Base-by-base conservation (phyloP, 2,888 invertebrate genomes). In the Tachystola acroxantha region DNA sequence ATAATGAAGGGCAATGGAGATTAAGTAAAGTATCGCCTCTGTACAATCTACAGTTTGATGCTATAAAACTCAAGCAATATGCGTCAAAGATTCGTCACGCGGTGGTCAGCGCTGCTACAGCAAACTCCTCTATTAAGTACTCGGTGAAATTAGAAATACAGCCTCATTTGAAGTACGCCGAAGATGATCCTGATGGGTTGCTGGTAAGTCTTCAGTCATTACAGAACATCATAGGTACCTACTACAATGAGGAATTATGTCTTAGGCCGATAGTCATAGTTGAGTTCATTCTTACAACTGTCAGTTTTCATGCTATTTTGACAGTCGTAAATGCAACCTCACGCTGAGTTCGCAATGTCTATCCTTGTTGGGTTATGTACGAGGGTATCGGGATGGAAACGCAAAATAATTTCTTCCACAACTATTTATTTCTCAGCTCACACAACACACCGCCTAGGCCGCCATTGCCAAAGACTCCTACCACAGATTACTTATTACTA, bases 11-110 rank as follows among this genome's bases (percentile, higher is more conserved):
- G 0, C 59, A 64, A 26, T 86, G 86, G 86, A 64, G 68, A 31
- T 12, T 85, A 19, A 64, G 56, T 46, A 73, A 64, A 48, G 76
- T 86, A 1, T 82, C 88, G 4, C 84, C 85, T 3, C 47, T 88
- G 35, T 62, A 67, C 39, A 73, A 78, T 40, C 63, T 87, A 32
- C 57, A 70, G 25, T 80, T 78, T 37, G 51, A 45, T 46, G 48
- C 62, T 19, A 48, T 81, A 1, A 85, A 76, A 55, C 44, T 86
- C 6, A 88, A 87, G 45, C 77, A 80, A 42, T 87, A 84, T 57
- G 73, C 76, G 1, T 53, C 75, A 0, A 84, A 79, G 62, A 66
- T 86, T 25, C 72, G 74, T 24, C 85, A 84, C 53, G 55, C 65
- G 2, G 42, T 88, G 10, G 71, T 71, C 2, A 65, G 69, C 34